Percentiles rank a stretch among this genome's conserved stretches.
Conservation (phyloP, 2,888 invertebrate species). For the Prenolepis imparis region DNA sequence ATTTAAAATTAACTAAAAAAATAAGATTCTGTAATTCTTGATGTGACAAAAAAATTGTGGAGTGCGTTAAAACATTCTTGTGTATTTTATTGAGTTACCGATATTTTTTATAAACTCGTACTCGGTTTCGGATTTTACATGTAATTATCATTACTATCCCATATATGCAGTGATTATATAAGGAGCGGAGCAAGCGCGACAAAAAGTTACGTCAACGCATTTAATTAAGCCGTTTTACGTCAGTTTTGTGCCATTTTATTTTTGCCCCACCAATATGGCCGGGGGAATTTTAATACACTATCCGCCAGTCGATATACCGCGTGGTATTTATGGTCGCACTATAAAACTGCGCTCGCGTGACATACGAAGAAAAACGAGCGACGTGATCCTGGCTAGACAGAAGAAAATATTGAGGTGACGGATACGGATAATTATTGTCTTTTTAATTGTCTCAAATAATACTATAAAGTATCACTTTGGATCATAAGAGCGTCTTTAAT, state of each 20-base stretch:
- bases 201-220: constrained; percentile 71
- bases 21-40: not conserved
- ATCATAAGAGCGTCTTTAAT: not conserved
- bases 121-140: constrained; percentile 59
- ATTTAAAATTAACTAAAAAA: not conserved
- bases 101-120: constrained; percentile 59
- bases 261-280: constrained; percentile 54
- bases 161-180: constrained; percentile 69
- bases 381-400: constrained; percentile 45
- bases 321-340: constrained; percentile 23
- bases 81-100: constrained; percentile 52
- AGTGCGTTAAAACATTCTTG: constrained; percentile 9
- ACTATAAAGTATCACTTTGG: not conserved
- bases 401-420: not conserved
- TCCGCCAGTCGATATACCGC: constrained; percentile 53
- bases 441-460: not conserved
- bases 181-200: constrained; percentile 49
- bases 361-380: constrained; percentile 46
- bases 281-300: constrained; percentile 68
- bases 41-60: not conserved
- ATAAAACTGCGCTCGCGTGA: constrained; percentile 34
- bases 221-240: constrained; percentile 70
- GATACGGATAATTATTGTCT: constrained; percentile 21
- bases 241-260: constrained; percentile 46
- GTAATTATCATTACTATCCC: constrained; percentile 68